phyloP scores from a whole-genome alignment of 2,797 vertebrate species.

The Oreochromis mossambicus region DNA sequence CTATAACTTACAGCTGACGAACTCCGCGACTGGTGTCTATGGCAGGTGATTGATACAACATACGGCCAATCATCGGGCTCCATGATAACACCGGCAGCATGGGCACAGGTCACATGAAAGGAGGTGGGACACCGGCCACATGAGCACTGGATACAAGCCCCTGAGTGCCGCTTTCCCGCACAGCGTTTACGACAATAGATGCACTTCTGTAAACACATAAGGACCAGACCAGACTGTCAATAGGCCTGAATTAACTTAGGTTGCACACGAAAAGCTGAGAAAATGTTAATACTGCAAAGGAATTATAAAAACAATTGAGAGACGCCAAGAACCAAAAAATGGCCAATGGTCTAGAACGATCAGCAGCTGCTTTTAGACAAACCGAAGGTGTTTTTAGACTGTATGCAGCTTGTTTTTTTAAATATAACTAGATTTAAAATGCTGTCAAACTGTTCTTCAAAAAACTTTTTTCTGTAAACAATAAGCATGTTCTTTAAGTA shows the following conservation, averaged over 20 bases:
- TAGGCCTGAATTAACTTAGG: neutral
- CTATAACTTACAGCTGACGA: slow-evolving; percentile 81
- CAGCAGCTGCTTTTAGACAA: neutral
- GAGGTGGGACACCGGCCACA: slow-evolving; percentile 90
- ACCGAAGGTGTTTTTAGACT: neutral
- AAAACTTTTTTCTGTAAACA: neutral
- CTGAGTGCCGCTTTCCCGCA: slow-evolving; percentile 80
- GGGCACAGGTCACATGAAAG: slow-evolving; percentile 96
- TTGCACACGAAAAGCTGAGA: neutral
- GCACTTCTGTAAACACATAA: slow-evolving; percentile 73
- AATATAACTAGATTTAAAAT: neutral
- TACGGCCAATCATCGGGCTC: slow-evolving; percentile 95
- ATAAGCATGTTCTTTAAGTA: neutral
- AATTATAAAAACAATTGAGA: neutral
- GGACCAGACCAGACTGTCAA: slow-evolving; percentile 39
- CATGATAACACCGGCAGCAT: slow-evolving; percentile 91
- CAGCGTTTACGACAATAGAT: slow-evolving; percentile 80
- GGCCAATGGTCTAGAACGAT: neutral
- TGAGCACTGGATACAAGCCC: slow-evolving; percentile 95
- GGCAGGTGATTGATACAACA: slow-evolving; percentile 93
- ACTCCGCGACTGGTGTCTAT: slow-evolving; percentile 86
- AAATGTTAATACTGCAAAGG: neutral
- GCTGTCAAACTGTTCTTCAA: neutral
- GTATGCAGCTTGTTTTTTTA: neutral
- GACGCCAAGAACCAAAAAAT: neutral